Conservation (phyloP, 2,113 vertebrate genomes). For the Cervus canadensis region DNA sequence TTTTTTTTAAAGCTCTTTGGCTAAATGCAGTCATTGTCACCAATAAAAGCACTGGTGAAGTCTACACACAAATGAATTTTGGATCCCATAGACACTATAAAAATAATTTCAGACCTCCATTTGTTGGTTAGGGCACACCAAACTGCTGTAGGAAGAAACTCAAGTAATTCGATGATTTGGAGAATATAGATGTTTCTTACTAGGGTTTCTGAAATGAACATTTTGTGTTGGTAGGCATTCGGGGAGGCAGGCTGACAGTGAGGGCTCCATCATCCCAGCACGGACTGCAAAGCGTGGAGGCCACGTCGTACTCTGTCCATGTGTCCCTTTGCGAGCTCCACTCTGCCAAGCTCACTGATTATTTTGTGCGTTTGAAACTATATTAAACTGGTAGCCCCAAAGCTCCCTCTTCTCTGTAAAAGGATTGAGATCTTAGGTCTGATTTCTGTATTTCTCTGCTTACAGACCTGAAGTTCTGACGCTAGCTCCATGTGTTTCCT, state of each 20-base stretch:
- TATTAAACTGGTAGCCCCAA: neutral
- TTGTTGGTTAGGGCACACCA: neutral
- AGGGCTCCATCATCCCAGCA: accelerated
- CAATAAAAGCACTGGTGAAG: neutral
- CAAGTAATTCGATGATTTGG: neutral
- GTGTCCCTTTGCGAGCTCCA: accelerated
- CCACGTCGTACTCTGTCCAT: accelerated
- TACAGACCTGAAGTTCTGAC: neutral
- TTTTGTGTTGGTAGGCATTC: neutral
- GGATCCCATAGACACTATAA: neutral
- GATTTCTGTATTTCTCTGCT: neutral
- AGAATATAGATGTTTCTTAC: neutral
- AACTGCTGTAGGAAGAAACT: neutral
- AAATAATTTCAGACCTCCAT: neutral
- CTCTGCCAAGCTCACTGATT: neutral
- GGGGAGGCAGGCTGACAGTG: too few relatives aligned
- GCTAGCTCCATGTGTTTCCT: neutral
- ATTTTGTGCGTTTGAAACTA: neutral
- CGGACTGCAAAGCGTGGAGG: neutral
- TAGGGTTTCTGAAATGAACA: neutral
- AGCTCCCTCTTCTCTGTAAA: neutral
- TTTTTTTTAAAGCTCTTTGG: neutral
- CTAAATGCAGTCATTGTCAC: neutral
- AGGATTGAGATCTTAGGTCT: neutral
- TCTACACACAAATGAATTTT: neutral